These are phyloP conservation scores for Eubasilissa splendida DNA, from an alignment of 2,888 invertebrate genomes.

Conservation along the genomic window DNA sequence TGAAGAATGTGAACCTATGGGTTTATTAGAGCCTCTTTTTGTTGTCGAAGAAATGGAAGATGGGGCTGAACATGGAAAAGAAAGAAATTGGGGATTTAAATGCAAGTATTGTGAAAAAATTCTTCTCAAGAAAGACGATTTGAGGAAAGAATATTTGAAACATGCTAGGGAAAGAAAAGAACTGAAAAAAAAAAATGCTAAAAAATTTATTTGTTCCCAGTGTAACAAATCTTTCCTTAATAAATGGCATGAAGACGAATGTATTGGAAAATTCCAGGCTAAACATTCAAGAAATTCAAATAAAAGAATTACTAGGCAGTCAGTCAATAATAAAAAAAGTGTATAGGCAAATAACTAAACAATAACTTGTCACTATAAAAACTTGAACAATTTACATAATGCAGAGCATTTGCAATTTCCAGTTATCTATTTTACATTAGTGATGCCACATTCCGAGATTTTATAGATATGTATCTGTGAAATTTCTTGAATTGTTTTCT, in stretches of 20 bases:
- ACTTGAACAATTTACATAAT: too few species aligned
- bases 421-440: too few species aligned
- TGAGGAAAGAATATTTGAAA: conserved; percentile 16
- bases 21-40: conserved; percentile 26
- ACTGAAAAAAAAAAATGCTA: background rate
- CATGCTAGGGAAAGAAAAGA: conserved; percentile 8
- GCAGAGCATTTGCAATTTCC: too few species aligned
- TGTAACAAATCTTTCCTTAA: conserved; percentile 1
- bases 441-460: too few species aligned
- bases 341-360: too few species aligned
- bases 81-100: conserved; percentile 28
- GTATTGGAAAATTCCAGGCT: background rate
- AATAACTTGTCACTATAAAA: too few species aligned
- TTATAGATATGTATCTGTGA: too few species aligned
- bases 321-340: background rate
- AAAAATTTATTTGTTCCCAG: background rate
- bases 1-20: background rate
- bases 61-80: background rate
- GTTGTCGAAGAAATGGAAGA: conserved; percentile 28
- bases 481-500: too few species aligned
- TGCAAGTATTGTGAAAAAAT: conserved; percentile 33
- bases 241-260: conserved; percentile 3
- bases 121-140: background rate
- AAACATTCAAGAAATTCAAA: background rate
- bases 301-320: conserved; percentile 2